Evolutionary conservation across 2,113 vertebrate species (phyloP).

Genomic region (Nanorana parkeri): DNA sequence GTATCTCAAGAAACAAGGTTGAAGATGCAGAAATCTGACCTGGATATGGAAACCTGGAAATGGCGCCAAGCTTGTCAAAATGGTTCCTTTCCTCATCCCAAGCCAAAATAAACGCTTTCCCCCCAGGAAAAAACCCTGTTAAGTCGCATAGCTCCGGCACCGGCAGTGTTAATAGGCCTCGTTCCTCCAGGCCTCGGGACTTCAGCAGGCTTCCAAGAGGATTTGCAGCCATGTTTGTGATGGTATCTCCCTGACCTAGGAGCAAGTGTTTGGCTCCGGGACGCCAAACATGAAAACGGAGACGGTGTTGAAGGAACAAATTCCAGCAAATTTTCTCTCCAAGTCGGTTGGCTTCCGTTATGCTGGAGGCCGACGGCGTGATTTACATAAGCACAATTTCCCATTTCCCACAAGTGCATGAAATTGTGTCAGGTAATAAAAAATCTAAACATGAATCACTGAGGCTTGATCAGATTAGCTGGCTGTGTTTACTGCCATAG

Average conservation of each 20-base stretch:
- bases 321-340: background rate
- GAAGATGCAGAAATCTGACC: conserved; percentile 16
- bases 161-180: background rate
- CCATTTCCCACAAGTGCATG: background rate
- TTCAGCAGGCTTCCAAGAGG: background rate
- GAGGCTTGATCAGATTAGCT: conserved; percentile 10
- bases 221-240: conserved; percentile 35
- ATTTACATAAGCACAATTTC: background rate
- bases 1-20: conserved; percentile 24
- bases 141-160: too few species aligned
- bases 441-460: background rate
- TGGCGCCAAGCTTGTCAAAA: conserved; percentile 3
- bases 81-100: background rate
- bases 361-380: background rate
- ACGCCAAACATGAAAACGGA: background rate
- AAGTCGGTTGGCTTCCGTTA: conserved; percentile 6
- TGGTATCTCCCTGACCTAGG: conserved; percentile 13
- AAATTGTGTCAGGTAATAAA: conserved; percentile 25
- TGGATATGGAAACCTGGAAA: conserved; percentile 2
- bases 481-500: background rate
- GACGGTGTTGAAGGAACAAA: background rate
- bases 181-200: background rate
- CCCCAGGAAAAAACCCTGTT: background rate
- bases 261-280: conserved; percentile 6
- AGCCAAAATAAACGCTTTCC: conserved; percentile 6